phyloP scores from a whole-genome alignment of 2,888 invertebrate genomes.

The Sarcophaga caerulescens region DNA sequence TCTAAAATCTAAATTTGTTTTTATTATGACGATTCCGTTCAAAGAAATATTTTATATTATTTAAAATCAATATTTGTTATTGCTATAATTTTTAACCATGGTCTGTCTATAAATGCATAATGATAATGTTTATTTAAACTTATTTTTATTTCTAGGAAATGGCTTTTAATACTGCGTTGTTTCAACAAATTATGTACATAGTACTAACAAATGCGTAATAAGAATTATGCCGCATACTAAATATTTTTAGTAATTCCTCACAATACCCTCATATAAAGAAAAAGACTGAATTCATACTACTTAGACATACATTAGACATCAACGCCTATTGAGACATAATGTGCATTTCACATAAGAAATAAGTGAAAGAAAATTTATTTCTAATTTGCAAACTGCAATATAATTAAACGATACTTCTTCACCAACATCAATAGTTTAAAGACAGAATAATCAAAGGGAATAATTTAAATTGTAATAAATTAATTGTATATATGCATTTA shows the following conservation, averaged over 20 bases:
- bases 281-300: slow-evolving; percentile 49
- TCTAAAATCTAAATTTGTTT: too few relatives aligned
- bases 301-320: slow-evolving; percentile 7
- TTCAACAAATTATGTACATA: background rate
- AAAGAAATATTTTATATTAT: too few relatives aligned
- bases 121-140: too few relatives aligned
- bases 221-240: background rate
- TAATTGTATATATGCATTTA: slow-evolving; percentile 36
- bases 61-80: too few relatives aligned
- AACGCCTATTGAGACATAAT: slow-evolving; percentile 2
- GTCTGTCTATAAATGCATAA: too few relatives aligned
- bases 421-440: slow-evolving; percentile 12
- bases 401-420: slow-evolving; percentile 24
- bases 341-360: background rate
- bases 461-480: slow-evolving; percentile 22
- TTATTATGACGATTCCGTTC: too few relatives aligned
- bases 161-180: background rate
- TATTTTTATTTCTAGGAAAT: slow-evolving; percentile 29
- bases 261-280: slow-evolving; percentile 22
- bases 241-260: background rate
- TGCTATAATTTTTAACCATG: too few relatives aligned
- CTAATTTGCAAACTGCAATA: background rate
- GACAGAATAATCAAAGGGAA: background rate
- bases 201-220: background rate
- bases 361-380: background rate